Base-by-base conservation (phyloP, 2,888 invertebrate genomes). In the Watsonalla cultraria region DNA sequence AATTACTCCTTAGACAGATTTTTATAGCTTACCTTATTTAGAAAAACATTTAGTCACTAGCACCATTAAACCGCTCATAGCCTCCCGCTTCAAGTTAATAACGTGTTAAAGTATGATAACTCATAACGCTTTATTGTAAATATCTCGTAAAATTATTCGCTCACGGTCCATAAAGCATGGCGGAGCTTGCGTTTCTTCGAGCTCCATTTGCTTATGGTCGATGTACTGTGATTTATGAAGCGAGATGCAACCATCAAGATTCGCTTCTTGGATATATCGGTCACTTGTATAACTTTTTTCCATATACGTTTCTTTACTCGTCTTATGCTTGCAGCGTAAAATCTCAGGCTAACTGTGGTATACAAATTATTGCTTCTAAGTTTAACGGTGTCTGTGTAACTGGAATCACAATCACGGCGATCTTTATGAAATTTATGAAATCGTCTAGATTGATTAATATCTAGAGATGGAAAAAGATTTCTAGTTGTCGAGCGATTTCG, bases 181-280 rank as follows among this genome's bases (percentile, higher is more conserved):
- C 46, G 13, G 37, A 24, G 47, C 24, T 14, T 33, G 37, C 46
- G 35, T 51, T 46, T 47, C 46, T 37, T 39, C 34, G n/a, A 15
- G 46, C 46, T 39, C 47, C 24, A 47, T 52, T 51, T 45, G 42
- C 14, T 51, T 51, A 52, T 51, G 51, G 46, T 35, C 45, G 14
- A 13, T 34, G 60, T 62, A 58, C 60, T 47, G 24, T 15, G 39
- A 37, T 49, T 48, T 37, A 48, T 37, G 7, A 37, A 9, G 35
- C 39, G 13, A 8, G 42, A 42, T 46, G 14, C 15, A 15, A 46
- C 7, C 13, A 37, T 14, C 15, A 49, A 49, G 49, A 49, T 52
- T 42, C 39, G 52, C 46, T 15, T 52, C 42, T 11, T 39, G 46
- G 47, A 46, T 52, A 24, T 52, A 34, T 52, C 24, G 52, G 52